These are phyloP conservation scores for Leptodactylus fuscus DNA, from an alignment of 2,113 vertebrate species.

Conservation along the genomic window DNA sequence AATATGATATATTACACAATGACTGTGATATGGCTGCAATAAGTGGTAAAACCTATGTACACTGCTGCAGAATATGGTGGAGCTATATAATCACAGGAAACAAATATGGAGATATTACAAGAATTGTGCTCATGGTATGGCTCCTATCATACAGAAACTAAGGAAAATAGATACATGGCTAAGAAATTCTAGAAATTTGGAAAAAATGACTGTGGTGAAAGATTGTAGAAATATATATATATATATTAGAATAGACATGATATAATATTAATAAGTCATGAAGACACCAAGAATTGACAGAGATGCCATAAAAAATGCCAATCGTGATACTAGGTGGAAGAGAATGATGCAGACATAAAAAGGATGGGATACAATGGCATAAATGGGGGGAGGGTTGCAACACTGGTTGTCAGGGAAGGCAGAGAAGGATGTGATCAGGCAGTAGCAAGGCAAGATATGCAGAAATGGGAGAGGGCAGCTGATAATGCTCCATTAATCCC, in stretches of 20 bases:
- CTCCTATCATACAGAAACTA: neutral
- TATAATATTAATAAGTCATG: neutral
- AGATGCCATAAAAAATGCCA: neutral
- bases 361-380: conserved; percentile 52
- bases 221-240: neutral
- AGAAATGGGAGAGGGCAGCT: conserved; percentile 49
- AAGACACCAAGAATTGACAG: neutral
- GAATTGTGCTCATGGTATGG: neutral
- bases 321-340: neutral
- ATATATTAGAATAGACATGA: no score
- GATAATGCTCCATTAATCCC: conserved; percentile 37
- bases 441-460: conserved; percentile 43
- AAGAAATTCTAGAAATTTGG: neutral
- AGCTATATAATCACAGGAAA: neutral
- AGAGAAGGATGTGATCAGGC: conserved; percentile 52
- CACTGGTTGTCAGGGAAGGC: conserved; percentile 58
- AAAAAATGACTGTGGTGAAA: neutral
- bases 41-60: neutral
- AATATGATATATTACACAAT: neutral
- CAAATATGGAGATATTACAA: neutral
- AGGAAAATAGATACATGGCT: neutral
- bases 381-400: conserved; percentile 53
- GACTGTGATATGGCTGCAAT: no score
- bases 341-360: conserved; percentile 49
- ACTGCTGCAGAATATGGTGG: neutral